Conservation (phyloP, 2,113 vertebrate species). For the Tapirus terrestris region DNA sequence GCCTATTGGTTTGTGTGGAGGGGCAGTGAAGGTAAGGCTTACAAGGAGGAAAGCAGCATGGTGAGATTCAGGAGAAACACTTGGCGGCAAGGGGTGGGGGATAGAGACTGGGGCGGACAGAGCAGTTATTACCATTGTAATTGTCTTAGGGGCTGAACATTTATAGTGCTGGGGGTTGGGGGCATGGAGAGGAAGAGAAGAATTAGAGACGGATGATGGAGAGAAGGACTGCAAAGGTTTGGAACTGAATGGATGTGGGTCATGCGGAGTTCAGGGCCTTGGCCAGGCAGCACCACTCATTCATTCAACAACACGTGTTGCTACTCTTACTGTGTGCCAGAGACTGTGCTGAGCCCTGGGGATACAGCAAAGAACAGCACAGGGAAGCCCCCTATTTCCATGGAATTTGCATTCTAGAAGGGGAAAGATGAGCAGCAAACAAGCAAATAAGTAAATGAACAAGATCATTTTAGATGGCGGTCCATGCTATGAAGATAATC, state of each 20-base stretch:
- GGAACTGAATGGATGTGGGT: neutral
- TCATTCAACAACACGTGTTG: neutral
- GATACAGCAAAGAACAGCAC: neutral
- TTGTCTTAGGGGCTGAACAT: neutral
- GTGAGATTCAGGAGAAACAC: neutral
- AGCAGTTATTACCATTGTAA: no score
- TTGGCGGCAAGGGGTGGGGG: neutral
- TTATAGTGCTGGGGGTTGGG: neutral
- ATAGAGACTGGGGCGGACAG: neutral
- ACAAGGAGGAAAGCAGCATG: accelerated
- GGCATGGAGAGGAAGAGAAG: neutral
- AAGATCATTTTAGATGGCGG: neutral
- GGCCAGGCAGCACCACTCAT: neutral
- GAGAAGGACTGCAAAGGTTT: neutral
- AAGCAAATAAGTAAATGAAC: neutral
- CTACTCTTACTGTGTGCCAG: neutral
- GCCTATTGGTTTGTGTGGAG: no score
- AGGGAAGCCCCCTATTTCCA: neutral
- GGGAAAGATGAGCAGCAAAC: neutral
- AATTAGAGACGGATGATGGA: neutral
- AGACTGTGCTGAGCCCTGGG: neutral
- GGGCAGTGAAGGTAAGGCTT: neutral
- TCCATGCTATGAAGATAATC: neutral
- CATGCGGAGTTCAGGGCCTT: neutral
- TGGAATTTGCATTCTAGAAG: neutral